A percentile compares a stretch with the other conserved stretches of the same genome.
These are phyloP conservation scores for Dinocampus coccinellae DNA, from an alignment of 2,888 invertebrate species.

Conservation along the genomic window DNA sequence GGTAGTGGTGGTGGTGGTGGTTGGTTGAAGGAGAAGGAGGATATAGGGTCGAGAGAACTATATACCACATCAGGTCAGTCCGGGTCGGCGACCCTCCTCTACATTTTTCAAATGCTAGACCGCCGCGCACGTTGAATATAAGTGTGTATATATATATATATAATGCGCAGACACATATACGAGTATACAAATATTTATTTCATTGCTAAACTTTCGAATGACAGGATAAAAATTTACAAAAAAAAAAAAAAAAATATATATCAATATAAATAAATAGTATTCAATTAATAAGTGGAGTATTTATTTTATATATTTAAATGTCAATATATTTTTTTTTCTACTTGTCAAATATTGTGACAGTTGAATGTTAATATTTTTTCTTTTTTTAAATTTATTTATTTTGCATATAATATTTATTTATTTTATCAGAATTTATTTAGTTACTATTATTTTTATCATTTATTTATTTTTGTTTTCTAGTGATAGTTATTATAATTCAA, in stretches of 20 bases:
- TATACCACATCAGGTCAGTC: slow-evolving; percentile 21
- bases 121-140: slow-evolving; percentile 19
- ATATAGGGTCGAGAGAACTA: slow-evolving; percentile 28
- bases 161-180: not conserved
- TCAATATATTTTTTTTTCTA: slow-evolving; percentile 6
- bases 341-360: not conserved
- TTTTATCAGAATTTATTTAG: not conserved
- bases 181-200: too few species aligned
- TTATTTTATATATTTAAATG: not conserved
- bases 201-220: slow-evolving; percentile 16
- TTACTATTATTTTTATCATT: not conserved
- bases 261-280: too few species aligned
- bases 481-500: not conserved
- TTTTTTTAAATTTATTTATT: slow-evolving; percentile 1
- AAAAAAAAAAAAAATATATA: too few species aligned
- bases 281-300: too few species aligned
- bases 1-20: not conserved
- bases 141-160: slow-evolving; percentile 2
- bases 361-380: not conserved
- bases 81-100: slow-evolving; percentile 36
- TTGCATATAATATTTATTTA: not conserved
- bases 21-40: slow-evolving; percentile 15
- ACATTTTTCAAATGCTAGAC: slow-evolving; percentile 34
- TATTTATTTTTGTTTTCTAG: not conserved
- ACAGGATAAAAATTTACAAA: too few species aligned